Conservation (phyloP, 2,113 vertebrate species). For the Sciurus niger region DNA sequence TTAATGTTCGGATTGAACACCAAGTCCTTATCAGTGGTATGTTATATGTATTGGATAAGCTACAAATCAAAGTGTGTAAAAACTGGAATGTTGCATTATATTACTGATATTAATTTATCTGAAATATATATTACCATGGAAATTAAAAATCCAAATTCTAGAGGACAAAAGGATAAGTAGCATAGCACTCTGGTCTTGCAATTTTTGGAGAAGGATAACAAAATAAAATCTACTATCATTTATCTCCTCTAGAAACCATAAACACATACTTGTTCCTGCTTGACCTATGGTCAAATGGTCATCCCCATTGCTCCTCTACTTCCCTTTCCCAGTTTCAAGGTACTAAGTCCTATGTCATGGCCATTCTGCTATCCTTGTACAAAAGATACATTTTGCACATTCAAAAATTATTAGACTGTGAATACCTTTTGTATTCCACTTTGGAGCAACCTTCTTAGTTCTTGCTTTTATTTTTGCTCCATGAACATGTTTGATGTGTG, state of each 20-base stretch:
- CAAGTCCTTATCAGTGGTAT: background rate
- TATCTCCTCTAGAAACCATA: background rate
- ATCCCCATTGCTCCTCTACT: background rate
- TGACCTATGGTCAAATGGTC: background rate
- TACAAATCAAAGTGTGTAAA: background rate
- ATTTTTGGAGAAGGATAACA: background rate
- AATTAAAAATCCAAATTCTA: background rate
- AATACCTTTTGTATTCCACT: background rate
- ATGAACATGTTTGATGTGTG: background rate
- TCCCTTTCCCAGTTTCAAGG: background rate
- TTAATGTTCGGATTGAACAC: background rate
- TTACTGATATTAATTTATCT: background rate
- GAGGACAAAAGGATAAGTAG: background rate
- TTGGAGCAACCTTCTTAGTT: background rate
- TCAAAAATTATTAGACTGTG: background rate
- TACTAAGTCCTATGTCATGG: background rate
- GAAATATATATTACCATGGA: background rate
- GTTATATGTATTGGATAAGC: background rate
- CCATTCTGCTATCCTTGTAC: background rate
- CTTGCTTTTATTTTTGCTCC: constrained; percentile 13
- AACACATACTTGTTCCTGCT: background rate
- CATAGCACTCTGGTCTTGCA: background rate
- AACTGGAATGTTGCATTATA: background rate
- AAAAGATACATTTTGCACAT: background rate
- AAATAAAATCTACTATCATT: background rate